Evolutionary conservation across 2,888 invertebrate genomes (phyloP), one percentile per base, ranked within the genome.

Genomic region (Orthonevra nobilis): DNA sequence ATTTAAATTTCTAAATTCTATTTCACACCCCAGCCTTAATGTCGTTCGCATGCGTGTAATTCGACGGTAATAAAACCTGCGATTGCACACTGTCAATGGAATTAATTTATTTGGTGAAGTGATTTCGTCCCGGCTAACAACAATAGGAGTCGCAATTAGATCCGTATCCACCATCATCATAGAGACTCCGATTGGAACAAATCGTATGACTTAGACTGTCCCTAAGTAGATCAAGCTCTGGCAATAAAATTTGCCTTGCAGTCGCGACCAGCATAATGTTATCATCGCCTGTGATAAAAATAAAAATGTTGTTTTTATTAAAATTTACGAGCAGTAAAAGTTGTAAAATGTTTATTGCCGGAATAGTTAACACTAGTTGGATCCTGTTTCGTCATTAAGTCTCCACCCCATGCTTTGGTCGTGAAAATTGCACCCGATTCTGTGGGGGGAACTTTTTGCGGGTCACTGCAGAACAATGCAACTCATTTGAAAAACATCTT

Each of bases 311-410:
- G 44, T 77, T 72, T n/a, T 72, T 64, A 56, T 56, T 64, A 72
- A 72, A 58, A 58, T 72, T 79, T 79, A 72, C 64, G 72, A 79
- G 60, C 64, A 52, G 72, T 72, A 64, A 72, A 54, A 61, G 46
- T 32, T 40, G 60, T 61, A 64, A 32, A 60, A 60, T 20, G 44
- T 79, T 79, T 72, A 79, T 60, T 40, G 54, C 60, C 40, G 17
- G 28, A 40, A 72, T 79, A 72, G 64, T 66, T 66, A 66, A 72
- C 77, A 72, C 66, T 70, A 79, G 54, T 79, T 79, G 60, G 72
- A 48, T 66, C 52, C 72, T 79, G 40, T 60, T 60, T 50, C 54
- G 66, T 66, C 60, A 54, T 79, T 72, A 79, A 72, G 50, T 77
- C 64, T 19, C 14, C 48, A 58, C 58, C 42, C 36, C 40, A 32